Percentiles rank a stretch among this genome's conserved stretches.
phyloP scores from a whole-genome alignment of 1,140 invertebrate species.

The Caenorhabditis remanei region DNA sequence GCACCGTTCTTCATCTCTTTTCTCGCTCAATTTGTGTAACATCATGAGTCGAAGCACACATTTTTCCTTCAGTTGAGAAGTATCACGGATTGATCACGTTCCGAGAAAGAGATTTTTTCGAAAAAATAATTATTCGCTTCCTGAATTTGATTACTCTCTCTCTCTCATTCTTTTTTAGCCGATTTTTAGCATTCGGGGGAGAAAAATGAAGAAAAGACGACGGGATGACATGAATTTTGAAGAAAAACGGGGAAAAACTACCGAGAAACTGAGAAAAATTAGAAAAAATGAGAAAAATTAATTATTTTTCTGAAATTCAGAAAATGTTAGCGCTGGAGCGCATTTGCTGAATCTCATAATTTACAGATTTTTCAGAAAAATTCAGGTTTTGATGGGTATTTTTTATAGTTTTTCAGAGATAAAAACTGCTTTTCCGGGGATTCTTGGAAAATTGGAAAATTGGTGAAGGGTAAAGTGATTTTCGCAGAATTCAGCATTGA shows the following conservation, averaged over 20 bases:
- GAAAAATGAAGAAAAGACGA: neutral
- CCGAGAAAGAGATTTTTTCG: conserved; percentile 12
- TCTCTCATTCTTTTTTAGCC: too few relatives aligned
- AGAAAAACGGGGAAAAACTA: neutral
- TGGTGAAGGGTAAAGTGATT: too few relatives aligned
- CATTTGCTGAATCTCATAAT: too few relatives aligned
- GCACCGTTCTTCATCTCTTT: conserved; percentile 3
- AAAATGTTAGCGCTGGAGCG: too few relatives aligned
- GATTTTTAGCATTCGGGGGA: neutral
- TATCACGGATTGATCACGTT: conserved; percentile 19
- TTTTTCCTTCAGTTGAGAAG: neutral
- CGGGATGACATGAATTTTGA: neutral
- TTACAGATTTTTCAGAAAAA: too few relatives aligned
- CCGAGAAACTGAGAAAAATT: neutral
- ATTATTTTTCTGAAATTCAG: neutral
- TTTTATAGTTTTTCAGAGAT: too few relatives aligned
- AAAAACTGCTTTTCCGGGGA: too few relatives aligned
- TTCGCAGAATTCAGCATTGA: too few relatives aligned
- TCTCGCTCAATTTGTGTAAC: neutral
- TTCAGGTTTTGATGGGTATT: too few relatives aligned
- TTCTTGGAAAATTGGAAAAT: too few relatives aligned
- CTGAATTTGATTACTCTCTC: conserved; percentile 10
- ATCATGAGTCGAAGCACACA: neutral
- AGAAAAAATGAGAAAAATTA: neutral
- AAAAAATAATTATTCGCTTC: conserved; percentile 21